Conservation (phyloP, 64 coral and sea anemone species). For the Trachythela sp. region DNA sequence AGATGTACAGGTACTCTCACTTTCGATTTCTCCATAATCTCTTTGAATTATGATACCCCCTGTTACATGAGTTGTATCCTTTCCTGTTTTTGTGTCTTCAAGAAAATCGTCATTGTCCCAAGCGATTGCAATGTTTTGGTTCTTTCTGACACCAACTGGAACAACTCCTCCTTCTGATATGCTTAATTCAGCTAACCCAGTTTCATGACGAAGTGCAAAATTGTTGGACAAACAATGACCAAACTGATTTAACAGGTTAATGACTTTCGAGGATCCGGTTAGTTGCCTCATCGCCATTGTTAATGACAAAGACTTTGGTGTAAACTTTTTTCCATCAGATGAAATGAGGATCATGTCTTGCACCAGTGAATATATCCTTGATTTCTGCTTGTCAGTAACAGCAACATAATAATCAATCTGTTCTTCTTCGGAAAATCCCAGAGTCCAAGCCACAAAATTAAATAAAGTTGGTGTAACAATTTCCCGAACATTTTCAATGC, state of each 20-base stretch:
- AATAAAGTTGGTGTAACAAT: slow-evolving; percentile 1
- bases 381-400: neutral
- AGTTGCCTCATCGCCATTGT: slow-evolving; percentile 23
- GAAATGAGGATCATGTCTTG: neutral
- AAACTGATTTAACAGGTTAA: neutral
- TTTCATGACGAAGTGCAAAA: slow-evolving; percentile 16
- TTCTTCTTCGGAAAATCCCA: slow-evolving; percentile 7
- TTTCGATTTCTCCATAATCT: neutral
- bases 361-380: neutral
- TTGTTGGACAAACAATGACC: neutral
- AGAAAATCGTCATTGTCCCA: slow-evolving; percentile 18
- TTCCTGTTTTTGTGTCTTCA: slow-evolving; percentile 13
- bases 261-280: neutral
- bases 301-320: slow-evolving; percentile 8
- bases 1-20: neutral
- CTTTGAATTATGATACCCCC: slow-evolving; percentile 12
- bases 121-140: neutral
- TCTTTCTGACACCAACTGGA: slow-evolving; percentile 1
- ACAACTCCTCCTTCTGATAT: slow-evolving; percentile 6
- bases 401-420: neutral
- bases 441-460: slow-evolving; percentile 13
- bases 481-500: neutral
- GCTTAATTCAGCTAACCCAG: neutral
- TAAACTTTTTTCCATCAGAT: slow-evolving; percentile 13
- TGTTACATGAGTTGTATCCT: slow-evolving; percentile 21